A percentile compares a stretch with the other conserved stretches of the same genome.
Conservation (phyloP, 2,113 vertebrate genomes). For the Diphyllodes magnificus region DNA sequence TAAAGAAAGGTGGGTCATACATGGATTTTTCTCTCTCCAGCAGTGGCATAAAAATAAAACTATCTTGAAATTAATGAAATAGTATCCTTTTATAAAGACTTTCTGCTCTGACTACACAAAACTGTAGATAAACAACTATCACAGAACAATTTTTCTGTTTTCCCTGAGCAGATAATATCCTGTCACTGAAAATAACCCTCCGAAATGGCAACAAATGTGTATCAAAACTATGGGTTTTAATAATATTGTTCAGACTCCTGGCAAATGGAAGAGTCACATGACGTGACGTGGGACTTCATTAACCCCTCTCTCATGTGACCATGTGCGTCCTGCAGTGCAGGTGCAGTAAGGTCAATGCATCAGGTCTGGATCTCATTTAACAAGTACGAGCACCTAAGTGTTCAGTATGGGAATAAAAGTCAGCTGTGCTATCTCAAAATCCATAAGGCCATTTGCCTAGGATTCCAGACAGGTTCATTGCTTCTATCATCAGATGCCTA, state of each 20-base stretch:
- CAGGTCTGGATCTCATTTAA: not conserved
- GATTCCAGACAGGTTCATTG: not conserved
- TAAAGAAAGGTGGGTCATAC: not conserved
- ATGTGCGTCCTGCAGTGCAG: not conserved
- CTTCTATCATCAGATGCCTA: not conserved
- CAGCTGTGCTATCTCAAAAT: not conserved
- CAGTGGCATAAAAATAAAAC: not conserved
- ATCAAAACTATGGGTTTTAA: not conserved
- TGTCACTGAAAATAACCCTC: not conserved
- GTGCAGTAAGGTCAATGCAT: not conserved
- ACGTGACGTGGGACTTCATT: no score
- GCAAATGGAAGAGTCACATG: not conserved
- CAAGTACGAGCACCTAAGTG: rapidly evolving
- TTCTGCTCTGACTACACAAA: not conserved
- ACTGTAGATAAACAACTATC: not conserved
- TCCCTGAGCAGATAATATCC: not conserved
- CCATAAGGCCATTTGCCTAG: not conserved
- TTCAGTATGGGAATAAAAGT: not conserved
- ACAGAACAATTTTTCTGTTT: not conserved
- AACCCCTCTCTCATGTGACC: not conserved
- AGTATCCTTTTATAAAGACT: not conserved
- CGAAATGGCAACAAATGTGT: not conserved
- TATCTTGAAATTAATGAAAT: not conserved
- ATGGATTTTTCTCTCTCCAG: not conserved
- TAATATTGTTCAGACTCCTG: not conserved